Conservation (phyloP, 2,113 vertebrate species). For the Centrocercus urophasianus region DNA sequence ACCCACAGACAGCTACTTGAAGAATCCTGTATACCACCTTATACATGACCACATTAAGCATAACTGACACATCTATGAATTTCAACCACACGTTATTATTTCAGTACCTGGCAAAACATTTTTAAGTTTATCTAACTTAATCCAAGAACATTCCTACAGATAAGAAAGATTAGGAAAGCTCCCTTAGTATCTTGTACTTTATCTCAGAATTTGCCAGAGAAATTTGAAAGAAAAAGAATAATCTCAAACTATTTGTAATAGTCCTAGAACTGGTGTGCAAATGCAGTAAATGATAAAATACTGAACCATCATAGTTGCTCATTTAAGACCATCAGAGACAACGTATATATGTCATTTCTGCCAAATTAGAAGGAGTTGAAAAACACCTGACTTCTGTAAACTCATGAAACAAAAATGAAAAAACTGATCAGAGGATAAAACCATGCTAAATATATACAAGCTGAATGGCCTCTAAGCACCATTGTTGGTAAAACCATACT, state of each 20-base stretch:
- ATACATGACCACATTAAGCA: too few species aligned
- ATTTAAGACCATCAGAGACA: conserved; percentile 22
- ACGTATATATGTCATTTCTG: not conserved
- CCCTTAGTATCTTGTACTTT: not conserved
- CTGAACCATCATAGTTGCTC: conserved; percentile 12
- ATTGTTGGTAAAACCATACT: conserved; percentile 59
- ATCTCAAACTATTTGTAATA: not conserved
- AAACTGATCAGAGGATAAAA: conserved; percentile 68
- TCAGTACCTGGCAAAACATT: not conserved
- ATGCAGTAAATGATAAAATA: conserved; percentile 24
- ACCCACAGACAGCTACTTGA: not conserved
- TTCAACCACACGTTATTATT: not conserved
- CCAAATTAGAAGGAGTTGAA: conserved; percentile 51
- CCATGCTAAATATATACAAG: conserved; percentile 53
- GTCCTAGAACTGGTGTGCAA: not conserved
- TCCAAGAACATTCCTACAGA: not conserved
- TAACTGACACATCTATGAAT: not conserved
- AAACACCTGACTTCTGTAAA: conserved; percentile 57
- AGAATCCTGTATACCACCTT: not conserved
- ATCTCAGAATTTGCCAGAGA: not conserved
- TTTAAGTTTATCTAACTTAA: not conserved
- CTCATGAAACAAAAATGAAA: conserved; percentile 56
- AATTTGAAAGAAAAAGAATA: conserved; percentile 16
- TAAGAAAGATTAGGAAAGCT: not conserved
- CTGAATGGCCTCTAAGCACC: conserved; percentile 50